Base-by-base conservation (phyloP, 2,797 vertebrate genomes). In the Meriones psammophilus region DNA sequence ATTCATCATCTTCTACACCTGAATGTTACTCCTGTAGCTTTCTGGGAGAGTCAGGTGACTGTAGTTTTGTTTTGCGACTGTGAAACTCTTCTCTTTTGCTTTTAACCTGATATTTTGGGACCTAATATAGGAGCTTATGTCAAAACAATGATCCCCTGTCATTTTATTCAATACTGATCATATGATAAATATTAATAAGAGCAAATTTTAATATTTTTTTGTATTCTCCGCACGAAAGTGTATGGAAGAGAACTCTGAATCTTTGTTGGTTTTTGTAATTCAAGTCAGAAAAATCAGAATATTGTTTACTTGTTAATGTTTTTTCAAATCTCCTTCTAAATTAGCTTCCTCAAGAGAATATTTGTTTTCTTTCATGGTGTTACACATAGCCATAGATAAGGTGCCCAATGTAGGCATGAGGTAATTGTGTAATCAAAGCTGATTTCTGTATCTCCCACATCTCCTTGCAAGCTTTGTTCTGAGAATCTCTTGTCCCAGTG, bases 121-220 rank as follows among this genome's bases (percentile, higher is more conserved):
- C 20, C 26, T 76, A 33, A 56, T 12, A 3, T 26, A 76, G 58
- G 1, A 42, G 7, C 24, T 74, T 64, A 64, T 24, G 62, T 12
- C 66, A 24, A 36, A 73, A 3, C 14, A 58, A 18, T 9, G 5
- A 54, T 33, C 5, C 66, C 10, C 39, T 79, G 1, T 22, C 10
- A 22, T 88, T 73, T 50, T 54, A 64, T 73, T 81, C 24, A 73
- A 46, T n/a, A 74, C 8, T 13, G 5, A 46, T n/a, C 8, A 94
- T 86, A 62, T 79, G 83, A 85, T n/a, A 86, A 83, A 54, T 92
- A 71, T 56, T 94, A 87, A 33, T 89, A 87, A 64, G 42, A 92
- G 60, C 30, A 33, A 60, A 36, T 17, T 79, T 94, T 96, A 20
- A 13, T 60, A 95, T 87, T 91, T 50, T 20, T 39, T 71, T 88